Base-by-base conservation (phyloP, 1,140 invertebrate genomes). In the Apis cerana region DNA sequence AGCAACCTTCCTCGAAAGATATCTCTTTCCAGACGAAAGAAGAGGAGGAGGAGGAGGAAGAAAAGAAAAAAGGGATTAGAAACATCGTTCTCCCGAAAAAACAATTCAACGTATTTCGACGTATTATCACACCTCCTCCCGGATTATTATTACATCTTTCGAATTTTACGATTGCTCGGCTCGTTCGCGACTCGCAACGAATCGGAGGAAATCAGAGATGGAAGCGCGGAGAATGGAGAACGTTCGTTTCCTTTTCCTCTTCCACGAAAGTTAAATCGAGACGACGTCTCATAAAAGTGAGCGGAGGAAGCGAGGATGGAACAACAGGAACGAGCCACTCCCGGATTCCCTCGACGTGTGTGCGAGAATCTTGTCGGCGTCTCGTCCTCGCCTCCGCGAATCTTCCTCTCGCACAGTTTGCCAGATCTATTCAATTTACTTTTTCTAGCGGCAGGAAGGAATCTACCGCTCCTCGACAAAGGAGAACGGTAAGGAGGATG, bases 371-470 rank as follows among this genome's bases (percentile, higher is more conserved):
- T 71, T 10, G 3, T 27, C 43, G 52, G 19, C 72, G 59, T 48
- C 78, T 77, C 64, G 69, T 72, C 21, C 58, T 58, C 67, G 17
- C 62, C 58, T 72, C 54, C 50, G 19, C n/a, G 48, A 54, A 23
- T 72, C 62, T 76, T 84, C 61, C 75, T 82, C 78, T 85, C 71
- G 50, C 75, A 82, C 65, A 65, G 75, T 75, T 75, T 84, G 85
- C 83, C 75, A 87, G 88, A 91, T 90, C 87, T 90, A 91, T 92
- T 92, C 89, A 89, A 92, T 92, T 91, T 92, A 90, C 90, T 89
- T 91, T 88, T 88, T 75, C 80, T 75, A 80, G 71, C 72, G 43
- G 43, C 85, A 84, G 62, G 33, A 62, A 82, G 87, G 86, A 90
- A 83, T 85, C 86, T 15, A 62, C 61, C 54, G 33, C 71, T 21